Conservation (phyloP, 2,888 invertebrate genomes). For the Aporophyla nigra region DNA sequence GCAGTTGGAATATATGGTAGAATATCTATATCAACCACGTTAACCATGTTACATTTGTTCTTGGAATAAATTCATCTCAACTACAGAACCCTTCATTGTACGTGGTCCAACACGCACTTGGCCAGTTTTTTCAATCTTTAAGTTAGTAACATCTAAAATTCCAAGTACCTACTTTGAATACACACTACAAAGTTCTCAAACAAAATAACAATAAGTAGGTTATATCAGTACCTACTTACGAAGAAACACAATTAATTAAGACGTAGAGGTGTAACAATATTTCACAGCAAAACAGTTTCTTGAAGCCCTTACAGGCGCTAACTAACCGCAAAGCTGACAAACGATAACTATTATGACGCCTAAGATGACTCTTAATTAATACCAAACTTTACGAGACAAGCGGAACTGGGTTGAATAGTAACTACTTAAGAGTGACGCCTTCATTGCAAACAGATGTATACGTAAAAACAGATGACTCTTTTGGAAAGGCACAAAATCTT, state of each 20-base stretch:
- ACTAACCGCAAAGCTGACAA: constrained; percentile 56
- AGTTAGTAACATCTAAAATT: too few relatives aligned
- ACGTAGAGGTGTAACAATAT: constrained; percentile 34
- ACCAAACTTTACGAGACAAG: constrained; percentile 37
- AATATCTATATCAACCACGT: too few relatives aligned
- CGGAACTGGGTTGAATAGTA: constrained; percentile 11
- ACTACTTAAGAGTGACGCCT: constrained; percentile 19
- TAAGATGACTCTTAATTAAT: constrained; percentile 50
- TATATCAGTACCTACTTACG: not conserved
- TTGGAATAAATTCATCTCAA: too few relatives aligned
- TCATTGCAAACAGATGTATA: constrained; percentile 3
- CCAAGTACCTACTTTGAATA: not conserved
- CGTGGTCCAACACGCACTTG: too few relatives aligned
- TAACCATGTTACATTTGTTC: too few relatives aligned
- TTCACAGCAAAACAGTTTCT: constrained; percentile 28
- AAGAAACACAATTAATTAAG: constrained; percentile 29
- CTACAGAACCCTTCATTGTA: too few relatives aligned
- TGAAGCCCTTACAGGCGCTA: constrained; percentile 22
- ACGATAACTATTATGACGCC: constrained; percentile 58
- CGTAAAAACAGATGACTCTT: not conserved
- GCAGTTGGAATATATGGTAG: too few relatives aligned
- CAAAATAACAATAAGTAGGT: not conserved
- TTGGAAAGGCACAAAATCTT: not conserved
- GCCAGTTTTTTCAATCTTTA: too few relatives aligned
- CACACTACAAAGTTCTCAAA: not conserved